Conservation (phyloP, 2,888 invertebrate species). For the Nephrotoma appendiculata region DNA sequence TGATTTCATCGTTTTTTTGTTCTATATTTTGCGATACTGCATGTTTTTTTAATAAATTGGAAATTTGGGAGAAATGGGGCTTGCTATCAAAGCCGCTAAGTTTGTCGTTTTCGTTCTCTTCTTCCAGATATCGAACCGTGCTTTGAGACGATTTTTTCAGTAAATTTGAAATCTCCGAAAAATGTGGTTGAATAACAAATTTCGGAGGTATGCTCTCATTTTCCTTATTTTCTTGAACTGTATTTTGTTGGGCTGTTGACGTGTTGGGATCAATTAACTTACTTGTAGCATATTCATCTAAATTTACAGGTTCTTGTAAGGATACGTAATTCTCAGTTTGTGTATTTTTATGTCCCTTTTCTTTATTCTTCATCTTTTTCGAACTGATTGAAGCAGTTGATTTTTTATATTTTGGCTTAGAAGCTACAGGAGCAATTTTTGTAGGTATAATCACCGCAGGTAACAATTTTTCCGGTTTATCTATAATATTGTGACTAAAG, state of each 20-base stretch:
- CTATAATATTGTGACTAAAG: not conserved
- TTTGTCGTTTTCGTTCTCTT: not conserved
- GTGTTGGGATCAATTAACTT: not conserved
- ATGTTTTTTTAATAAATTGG: not conserved
- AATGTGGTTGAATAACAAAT: not conserved
- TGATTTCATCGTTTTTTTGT: not conserved
- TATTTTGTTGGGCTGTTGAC: not conserved
- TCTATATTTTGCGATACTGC: not conserved
- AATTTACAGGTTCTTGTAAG: not conserved
- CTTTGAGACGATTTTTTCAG: not conserved
- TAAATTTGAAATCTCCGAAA: not conserved
- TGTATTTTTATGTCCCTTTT: not conserved
- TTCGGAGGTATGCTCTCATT: not conserved
- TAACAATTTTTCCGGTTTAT: not conserved
- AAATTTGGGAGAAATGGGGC: not conserved
- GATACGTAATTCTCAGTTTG: not conserved
- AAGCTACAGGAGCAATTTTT: not conserved
- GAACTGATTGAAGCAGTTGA: no score
- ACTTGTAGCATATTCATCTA: not conserved
- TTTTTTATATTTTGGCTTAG: not conserved
- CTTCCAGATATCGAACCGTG: not conserved
- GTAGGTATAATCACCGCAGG: not conserved
- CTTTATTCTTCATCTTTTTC: not conserved
- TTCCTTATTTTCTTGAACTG: not conserved
- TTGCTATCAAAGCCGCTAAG: not conserved